These are phyloP conservation scores for Cremastobaeus sp. DNA, from an alignment of 2,888 invertebrate species.

Conservation along the genomic window DNA sequence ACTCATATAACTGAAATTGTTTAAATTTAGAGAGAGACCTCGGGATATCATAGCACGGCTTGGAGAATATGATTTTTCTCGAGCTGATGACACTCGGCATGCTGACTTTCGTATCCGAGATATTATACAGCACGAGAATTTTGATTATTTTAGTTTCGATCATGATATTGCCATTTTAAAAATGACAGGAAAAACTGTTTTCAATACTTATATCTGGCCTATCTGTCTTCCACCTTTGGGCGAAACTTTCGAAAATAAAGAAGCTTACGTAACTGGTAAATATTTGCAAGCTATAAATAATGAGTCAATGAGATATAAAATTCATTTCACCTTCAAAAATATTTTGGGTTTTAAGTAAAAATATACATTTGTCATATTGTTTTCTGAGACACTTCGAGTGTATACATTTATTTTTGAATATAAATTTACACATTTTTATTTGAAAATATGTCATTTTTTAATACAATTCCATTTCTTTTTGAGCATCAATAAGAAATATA, in stretches of 20 bases:
- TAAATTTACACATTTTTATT: too few species aligned
- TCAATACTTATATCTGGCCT: conserved; percentile 90
- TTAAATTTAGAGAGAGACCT: conserved; percentile 80
- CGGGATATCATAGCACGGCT: conserved; percentile 84
- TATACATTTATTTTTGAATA: too few species aligned
- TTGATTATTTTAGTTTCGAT: conserved; percentile 83
- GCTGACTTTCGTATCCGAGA: conserved; percentile 84
- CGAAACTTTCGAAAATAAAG: conserved; percentile 81
- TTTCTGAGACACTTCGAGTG: too few species aligned
- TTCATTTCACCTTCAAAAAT: too few species aligned
- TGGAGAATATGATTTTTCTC: conserved; percentile 89
- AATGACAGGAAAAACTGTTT: conserved; percentile 83
- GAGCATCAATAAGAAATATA: not conserved
- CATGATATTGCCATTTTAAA: conserved; percentile 89
- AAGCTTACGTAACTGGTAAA: conserved; percentile 84
- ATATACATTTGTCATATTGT: too few species aligned
- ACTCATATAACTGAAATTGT: too few species aligned
- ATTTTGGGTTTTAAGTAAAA: too few species aligned
- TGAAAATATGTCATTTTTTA: too few species aligned
- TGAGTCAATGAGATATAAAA: too few species aligned
- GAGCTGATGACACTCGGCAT: conserved; percentile 84
- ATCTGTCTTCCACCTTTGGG: conserved; percentile 88
- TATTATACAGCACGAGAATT: conserved; percentile 84
- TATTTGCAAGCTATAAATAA: too few species aligned
- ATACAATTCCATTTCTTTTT: conserved; percentile 1